Base-by-base conservation (phyloP, 1,140 invertebrate genomes). In the Hylaeus anthracinus region DNA sequence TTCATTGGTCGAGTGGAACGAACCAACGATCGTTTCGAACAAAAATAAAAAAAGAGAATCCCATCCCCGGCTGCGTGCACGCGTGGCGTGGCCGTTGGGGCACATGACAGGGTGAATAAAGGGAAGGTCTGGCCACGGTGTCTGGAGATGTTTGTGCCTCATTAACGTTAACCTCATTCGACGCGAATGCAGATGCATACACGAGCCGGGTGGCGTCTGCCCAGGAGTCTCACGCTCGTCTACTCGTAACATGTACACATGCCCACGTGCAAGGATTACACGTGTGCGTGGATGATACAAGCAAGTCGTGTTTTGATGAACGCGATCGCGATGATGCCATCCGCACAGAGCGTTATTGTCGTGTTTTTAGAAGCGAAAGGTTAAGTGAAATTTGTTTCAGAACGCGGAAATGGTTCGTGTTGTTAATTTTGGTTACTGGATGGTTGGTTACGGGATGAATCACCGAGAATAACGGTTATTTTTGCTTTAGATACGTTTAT, bases 111-210 rank as follows among this genome's bases (percentile, higher is more conserved):
- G 80, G 66, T 86, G 70, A 82, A 86, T 86, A 79, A 79, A 72
- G 85, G 83, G 84, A 82, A 79, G 84, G 56, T 63, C 71, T 79
- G 70, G 70, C 75, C 56, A 72, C 72, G n/a, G 83, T 78, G 80
- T 86, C 85, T 86, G 85, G 85, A 88, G 69, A 88, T 85, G 75
- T 71, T 85, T 79, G 85, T 75, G 86, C 86, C 85, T 88, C 86
- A 88, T 88, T 88, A 88, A 87, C 86, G 82, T 83, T 87, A 88
- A 87, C 86, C 85, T 87, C 86, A 71, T 88, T 88, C 86, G 80
- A 88, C 71, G 71, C 75, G 83, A 84, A 85, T 80, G 85, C 85
- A 87, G 86, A 87, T 87, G 85, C 82, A 76, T 70, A 79, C 74
- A 81, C 66, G 78, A 77, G 45, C 58, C 66, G 65, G 75, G 48